Conservation (phyloP, 2,113 vertebrate genomes). For the Ptilonorhynchus violaceus region DNA sequence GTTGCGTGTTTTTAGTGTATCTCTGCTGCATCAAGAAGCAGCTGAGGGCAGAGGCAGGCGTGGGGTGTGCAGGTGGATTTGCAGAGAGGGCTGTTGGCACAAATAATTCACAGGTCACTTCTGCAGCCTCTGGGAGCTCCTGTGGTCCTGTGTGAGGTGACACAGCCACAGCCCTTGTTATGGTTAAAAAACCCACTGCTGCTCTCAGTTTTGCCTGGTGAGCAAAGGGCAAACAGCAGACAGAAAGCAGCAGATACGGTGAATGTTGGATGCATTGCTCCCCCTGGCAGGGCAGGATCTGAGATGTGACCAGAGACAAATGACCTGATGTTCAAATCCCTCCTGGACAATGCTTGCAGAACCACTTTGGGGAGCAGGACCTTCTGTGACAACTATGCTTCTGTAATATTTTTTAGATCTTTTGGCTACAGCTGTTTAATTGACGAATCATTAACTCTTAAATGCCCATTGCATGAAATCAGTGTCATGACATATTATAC, state of each 20-base stretch:
- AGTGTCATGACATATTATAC: neutral
- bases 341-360: neutral
- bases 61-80: neutral
- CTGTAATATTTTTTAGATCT: neutral
- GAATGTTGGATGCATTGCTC: accelerated
- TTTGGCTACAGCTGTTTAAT: neutral
- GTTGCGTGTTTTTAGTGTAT: neutral
- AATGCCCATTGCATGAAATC: neutral
- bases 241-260: accelerated
- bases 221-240: neutral
- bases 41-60: neutral
- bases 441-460: conserved; percentile 7
- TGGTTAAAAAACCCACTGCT: neutral
- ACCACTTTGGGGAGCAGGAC: neutral
- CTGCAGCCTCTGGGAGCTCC: neutral
- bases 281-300: neutral
- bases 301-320: neutral
- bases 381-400: neutral
- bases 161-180: neutral
- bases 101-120: neutral
- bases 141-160: neutral
- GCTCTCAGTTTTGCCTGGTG: neutral
- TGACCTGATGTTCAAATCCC: neutral
- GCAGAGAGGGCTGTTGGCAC: neutral
- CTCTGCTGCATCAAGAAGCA: neutral